These are phyloP conservation scores for Nothocercus nigrocapillus DNA, from an alignment of 2,113 vertebrate genomes.

Conservation along the genomic window DNA sequence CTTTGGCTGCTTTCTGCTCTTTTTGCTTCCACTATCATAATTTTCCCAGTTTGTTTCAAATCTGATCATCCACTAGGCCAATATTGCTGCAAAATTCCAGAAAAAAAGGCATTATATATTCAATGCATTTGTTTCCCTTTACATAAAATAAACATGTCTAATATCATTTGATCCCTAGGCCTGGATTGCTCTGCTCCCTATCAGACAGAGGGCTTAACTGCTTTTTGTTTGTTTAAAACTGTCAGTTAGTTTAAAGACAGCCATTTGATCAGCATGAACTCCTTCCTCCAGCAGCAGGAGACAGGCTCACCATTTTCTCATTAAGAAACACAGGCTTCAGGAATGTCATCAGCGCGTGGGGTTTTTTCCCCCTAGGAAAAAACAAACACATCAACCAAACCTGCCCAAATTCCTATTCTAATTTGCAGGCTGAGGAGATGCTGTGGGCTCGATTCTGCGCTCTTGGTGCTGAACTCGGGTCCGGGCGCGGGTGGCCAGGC, in stretches of 20 bases:
- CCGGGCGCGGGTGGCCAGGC: no score
- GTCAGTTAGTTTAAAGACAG: not conserved
- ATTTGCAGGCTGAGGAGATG: not conserved
- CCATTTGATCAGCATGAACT: not conserved
- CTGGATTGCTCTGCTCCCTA: not conserved
- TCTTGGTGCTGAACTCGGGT: not conserved
- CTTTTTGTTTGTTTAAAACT: not conserved
- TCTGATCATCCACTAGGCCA: not conserved
- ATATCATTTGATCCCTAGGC: not conserved
- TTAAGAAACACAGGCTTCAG: not conserved
- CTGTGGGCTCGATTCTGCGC: not conserved
- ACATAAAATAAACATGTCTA: not conserved
- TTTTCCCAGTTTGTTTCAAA: not conserved
- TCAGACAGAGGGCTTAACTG: not conserved
- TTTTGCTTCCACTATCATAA: not conserved
- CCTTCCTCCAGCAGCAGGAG: not conserved
- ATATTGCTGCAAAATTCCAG: not conserved
- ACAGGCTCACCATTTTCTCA: not conserved
- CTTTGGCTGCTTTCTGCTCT: not conserved
- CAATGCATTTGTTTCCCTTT: not conserved
- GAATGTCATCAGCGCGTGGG: not conserved
- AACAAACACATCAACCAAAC: not conserved
- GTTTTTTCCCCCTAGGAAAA: not conserved
- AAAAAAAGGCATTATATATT: not conserved
- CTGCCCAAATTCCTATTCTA: not conserved